Percentiles rank a stretch among this genome's conserved stretches.
Evolutionary conservation across 2,888 invertebrate genomes (phyloP).

Genomic region (Tetheella fluctuosa): DNA sequence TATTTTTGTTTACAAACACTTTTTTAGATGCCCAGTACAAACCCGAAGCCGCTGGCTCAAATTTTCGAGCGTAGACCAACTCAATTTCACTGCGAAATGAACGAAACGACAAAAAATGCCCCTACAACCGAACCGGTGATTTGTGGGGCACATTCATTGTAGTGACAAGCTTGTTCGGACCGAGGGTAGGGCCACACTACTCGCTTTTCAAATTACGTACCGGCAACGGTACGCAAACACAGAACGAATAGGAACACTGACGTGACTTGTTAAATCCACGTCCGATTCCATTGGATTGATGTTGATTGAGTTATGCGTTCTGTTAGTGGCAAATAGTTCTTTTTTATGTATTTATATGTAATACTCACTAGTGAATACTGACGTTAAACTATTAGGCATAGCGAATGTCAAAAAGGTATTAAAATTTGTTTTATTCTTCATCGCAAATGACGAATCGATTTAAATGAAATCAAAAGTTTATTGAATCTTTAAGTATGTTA

Average conservation of each 20-base stretch:
- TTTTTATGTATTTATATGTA: constrained; percentile 16
- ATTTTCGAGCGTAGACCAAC: constrained; percentile 62
- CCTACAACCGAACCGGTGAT: constrained; percentile 73
- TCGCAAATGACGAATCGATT: too few relatives aligned
- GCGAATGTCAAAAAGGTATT: neutral
- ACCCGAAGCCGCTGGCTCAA: constrained; percentile 48
- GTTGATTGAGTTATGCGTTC: constrained; percentile 76
- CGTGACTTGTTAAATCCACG: constrained; percentile 71
- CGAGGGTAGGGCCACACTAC: constrained; percentile 58
- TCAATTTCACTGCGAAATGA: constrained; percentile 77
- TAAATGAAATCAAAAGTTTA: too few relatives aligned
- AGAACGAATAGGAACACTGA: constrained; percentile 46
- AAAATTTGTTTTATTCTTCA: too few relatives aligned
- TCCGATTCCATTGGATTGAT: constrained; percentile 66
- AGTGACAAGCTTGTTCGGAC: constrained; percentile 76
- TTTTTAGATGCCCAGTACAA: constrained; percentile 36
- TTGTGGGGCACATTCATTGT: constrained; percentile 80
- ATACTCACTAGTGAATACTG: neutral
- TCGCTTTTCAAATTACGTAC: constrained; percentile 58
- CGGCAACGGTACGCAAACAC: constrained; percentile 50
- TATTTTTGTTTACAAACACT: constrained; percentile 55
- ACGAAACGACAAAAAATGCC: constrained; percentile 74
- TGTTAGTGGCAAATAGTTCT: constrained; percentile 29
- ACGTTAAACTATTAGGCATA: neutral
- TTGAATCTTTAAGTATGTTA: too few relatives aligned